phyloP scores from a whole-genome alignment of 2,113 vertebrate species.

The Ceyx margarethae region DNA sequence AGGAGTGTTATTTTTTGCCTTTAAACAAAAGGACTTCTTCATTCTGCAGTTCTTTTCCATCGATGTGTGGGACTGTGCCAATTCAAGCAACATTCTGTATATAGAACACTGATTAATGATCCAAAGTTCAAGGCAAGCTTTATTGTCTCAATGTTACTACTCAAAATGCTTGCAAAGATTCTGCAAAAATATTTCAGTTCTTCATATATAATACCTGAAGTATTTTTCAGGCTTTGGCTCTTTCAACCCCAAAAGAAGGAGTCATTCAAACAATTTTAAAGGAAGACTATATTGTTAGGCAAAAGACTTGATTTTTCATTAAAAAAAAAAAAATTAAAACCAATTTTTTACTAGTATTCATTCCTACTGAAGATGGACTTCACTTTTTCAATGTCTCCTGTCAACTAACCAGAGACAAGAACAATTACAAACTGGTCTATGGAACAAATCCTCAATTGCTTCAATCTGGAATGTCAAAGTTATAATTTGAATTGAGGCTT shows the following conservation, averaged over 20 bases:
- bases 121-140: slow-evolving; percentile 29
- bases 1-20: slow-evolving; percentile 43
- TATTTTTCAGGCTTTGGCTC: neutral
- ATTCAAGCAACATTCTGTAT: slow-evolving; percentile 44
- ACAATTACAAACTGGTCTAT: neutral
- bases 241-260: neutral
- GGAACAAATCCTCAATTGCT: neutral
- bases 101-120: slow-evolving; percentile 49
- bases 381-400: neutral
- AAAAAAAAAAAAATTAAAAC: neutral
- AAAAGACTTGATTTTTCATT: neutral
- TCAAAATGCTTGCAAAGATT: neutral
- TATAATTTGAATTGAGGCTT: neutral
- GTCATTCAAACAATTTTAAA: neutral
- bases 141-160: slow-evolving; percentile 21
- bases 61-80: slow-evolving; percentile 51
- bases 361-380: neutral
- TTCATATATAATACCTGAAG: neutral
- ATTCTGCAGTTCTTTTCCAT: slow-evolving; percentile 51
- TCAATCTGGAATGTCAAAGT: neutral
- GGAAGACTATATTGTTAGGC: neutral
- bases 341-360: neutral
- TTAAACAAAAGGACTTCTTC: slow-evolving; percentile 43
- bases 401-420: neutral
- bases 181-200: slow-evolving; percentile 10